phyloP scores from a whole-genome alignment of 2,113 vertebrate species.

The Centropus bengalensis region DNA sequence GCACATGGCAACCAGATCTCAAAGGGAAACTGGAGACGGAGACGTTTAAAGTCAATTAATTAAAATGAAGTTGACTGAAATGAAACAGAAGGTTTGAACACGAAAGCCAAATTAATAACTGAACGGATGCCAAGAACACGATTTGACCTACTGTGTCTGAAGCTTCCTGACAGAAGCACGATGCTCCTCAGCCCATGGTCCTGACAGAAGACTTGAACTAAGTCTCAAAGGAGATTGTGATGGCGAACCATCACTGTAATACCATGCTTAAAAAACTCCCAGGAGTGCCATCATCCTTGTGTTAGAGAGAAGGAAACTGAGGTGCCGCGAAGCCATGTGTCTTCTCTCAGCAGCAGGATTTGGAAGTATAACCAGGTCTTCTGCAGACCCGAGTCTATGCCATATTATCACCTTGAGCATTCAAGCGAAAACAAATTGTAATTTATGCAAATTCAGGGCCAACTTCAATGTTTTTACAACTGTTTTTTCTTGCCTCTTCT shows the following conservation, averaged over 20 bases:
- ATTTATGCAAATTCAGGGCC: neutral
- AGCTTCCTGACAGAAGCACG: neutral
- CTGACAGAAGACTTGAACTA: neutral
- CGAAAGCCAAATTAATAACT: neutral
- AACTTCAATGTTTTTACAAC: neutral
- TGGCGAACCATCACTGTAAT: neutral
- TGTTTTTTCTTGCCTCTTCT: neutral
- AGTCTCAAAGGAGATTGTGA: neutral
- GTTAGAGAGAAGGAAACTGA: neutral
- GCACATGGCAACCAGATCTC: neutral
- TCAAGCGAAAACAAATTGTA: neutral
- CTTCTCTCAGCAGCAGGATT: neutral
- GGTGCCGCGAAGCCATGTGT: rapidly evolving
- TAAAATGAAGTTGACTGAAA: neutral
- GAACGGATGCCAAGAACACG: neutral
- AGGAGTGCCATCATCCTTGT: neutral
- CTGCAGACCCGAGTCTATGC: neutral
- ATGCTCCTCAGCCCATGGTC: neutral
- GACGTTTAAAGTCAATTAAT: neutral
- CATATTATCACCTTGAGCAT: neutral
- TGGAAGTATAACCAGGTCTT: neutral
- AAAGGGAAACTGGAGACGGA: neutral
- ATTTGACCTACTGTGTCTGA: neutral
- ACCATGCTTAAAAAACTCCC: neutral
- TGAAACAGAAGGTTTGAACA: neutral